phyloP scores from a whole-genome alignment of 2,113 vertebrate genomes.

The Haemorhous mexicanus region DNA sequence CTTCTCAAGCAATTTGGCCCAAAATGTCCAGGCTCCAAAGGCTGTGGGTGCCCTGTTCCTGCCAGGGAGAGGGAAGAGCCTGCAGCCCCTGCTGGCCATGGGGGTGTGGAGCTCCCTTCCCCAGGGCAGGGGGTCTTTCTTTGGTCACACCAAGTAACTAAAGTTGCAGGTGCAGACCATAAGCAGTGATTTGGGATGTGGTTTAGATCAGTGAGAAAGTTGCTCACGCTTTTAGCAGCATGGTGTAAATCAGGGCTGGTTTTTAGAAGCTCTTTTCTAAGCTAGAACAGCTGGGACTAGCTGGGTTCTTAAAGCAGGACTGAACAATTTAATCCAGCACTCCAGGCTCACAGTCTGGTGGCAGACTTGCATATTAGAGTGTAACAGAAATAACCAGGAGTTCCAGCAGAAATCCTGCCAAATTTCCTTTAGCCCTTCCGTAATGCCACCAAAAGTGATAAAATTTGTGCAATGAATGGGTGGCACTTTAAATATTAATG shows the following conservation, averaged over 20 bases:
- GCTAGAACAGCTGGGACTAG: not conserved
- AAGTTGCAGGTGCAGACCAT: not conserved
- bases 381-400: not conserved
- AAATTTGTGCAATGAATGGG: not conserved
- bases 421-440: not conserved
- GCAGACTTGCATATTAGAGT: not conserved
- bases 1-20: not conserved
- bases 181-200: not conserved
- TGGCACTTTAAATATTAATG: not conserved
- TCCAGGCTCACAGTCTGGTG: not conserved
- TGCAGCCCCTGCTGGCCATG: not conserved
- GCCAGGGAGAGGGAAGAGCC: not conserved
- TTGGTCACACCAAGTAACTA: not conserved
- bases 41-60: not conserved
- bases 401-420: not conserved
- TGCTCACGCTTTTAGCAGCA: not conserved
- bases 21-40: not conserved
- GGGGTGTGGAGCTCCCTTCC: not conserved
- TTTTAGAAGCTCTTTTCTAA: not conserved
- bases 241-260: not conserved
- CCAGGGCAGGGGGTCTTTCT: not conserved
- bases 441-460: not conserved
- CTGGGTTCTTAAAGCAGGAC: not conserved
- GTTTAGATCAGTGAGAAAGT: not conserved
- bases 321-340: not conserved